phyloP scores from a whole-genome alignment of 2,113 vertebrate species.

The Saguinus midas region DNA sequence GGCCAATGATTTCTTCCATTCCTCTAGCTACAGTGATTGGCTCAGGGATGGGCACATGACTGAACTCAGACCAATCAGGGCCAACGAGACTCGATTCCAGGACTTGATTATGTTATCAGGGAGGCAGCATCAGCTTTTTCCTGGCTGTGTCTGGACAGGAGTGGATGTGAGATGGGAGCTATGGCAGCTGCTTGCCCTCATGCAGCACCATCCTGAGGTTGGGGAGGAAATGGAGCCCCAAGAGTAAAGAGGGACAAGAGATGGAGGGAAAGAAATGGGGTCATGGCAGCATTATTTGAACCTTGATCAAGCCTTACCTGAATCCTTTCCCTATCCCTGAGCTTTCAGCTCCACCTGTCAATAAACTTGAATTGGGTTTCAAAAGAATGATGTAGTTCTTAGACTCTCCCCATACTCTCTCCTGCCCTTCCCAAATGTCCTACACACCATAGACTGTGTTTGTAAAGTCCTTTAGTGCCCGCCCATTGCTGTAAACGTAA shows the following conservation, averaged over 20 bases:
- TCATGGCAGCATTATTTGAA: neutral
- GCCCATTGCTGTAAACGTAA: neutral
- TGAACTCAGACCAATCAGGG: neutral
- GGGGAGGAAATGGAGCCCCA: neutral
- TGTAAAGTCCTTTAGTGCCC: neutral
- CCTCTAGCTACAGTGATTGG: neutral
- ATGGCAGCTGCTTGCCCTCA: neutral
- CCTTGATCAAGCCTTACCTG: neutral
- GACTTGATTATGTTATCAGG: neutral
- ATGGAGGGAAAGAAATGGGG: neutral
- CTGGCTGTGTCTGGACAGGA: neutral
- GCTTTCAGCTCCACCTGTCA: neutral
- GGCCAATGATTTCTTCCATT: neutral
- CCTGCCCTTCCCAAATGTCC: neutral
- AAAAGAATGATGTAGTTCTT: neutral
- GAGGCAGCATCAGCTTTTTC: neutral
- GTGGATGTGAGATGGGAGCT: neutral
- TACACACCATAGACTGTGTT: neutral
- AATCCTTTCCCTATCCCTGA: neutral
- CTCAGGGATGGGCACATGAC: neutral
- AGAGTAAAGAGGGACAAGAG: neutral
- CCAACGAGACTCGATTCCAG: neutral
- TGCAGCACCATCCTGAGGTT: fast-evolving
- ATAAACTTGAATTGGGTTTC: neutral
- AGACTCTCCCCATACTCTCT: neutral